Evolutionary conservation across 2,113 vertebrate genomes (phyloP).

Genomic region (Neotoma lepida): DNA sequence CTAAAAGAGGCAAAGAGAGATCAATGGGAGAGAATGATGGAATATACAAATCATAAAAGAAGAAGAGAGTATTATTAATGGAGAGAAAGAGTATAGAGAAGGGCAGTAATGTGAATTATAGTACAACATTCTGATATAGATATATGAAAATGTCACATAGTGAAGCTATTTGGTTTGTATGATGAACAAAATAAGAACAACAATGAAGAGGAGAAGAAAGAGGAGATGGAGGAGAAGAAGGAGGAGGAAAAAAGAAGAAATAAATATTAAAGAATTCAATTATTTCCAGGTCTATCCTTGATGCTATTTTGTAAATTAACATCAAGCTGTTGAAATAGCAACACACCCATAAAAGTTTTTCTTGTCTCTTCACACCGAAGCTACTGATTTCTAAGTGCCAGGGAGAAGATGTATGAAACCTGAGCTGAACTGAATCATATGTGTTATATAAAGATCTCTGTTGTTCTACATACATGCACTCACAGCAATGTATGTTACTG

Average conservation of each 20-base stretch:
- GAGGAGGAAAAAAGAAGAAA: background rate
- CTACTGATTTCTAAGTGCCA: background rate
- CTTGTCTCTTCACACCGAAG: background rate
- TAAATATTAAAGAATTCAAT: background rate
- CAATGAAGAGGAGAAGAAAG: no score
- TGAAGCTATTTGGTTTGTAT: background rate
- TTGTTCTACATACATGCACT: background rate
- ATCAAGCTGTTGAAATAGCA: background rate
- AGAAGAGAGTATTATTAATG: background rate
- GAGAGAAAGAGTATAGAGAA: background rate
- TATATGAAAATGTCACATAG: background rate
- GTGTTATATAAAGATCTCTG: background rate
- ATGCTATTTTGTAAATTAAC: background rate
- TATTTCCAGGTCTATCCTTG: background rate
- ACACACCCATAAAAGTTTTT: background rate
- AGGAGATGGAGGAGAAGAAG: background rate
- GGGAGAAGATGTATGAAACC: background rate
- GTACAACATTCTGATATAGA: background rate
- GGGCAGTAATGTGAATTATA: background rate
- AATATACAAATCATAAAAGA: background rate
- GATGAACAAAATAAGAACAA: background rate
- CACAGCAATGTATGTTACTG: background rate
- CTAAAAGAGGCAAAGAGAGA: background rate
- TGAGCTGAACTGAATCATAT: background rate
- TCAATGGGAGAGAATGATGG: background rate